Percentiles rank a stretch among this genome's conserved stretches.
These are phyloP conservation scores for Prunella fulvescens DNA, from an alignment of 2,113 vertebrate species.

Conservation along the genomic window DNA sequence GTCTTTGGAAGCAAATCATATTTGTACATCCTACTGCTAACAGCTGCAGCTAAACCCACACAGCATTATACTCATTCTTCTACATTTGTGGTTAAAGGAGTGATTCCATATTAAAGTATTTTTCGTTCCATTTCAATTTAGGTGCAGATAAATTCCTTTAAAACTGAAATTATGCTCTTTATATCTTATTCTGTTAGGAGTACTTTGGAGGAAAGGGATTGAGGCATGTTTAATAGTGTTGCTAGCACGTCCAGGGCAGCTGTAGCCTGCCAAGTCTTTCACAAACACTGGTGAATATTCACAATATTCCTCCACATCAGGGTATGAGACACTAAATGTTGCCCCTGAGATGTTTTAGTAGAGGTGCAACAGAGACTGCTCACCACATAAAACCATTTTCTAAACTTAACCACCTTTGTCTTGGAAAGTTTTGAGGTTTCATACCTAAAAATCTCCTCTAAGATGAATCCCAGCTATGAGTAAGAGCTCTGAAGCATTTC, in stretches of 20 bases:
- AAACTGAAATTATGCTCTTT: not conserved
- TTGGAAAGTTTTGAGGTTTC: not conserved
- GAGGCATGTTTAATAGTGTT: not conserved
- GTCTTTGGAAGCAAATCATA: not conserved
- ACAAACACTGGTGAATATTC: not conserved
- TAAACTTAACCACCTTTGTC: not conserved
- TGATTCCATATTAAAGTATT: not conserved
- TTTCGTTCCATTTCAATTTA: not conserved
- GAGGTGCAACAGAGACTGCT: not conserved
- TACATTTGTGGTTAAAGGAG: not conserved
- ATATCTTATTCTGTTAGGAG: not conserved
- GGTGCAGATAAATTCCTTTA: not conserved
- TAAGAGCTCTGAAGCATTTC: not conserved
- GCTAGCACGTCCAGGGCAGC: not conserved
- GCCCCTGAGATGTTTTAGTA: not conserved
- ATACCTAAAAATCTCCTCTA: not conserved
- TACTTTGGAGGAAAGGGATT: not conserved
- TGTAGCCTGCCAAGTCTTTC: not conserved
- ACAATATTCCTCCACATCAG: not conserved
- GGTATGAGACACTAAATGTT: not conserved
- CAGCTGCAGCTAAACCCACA: not conserved
- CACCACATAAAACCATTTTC: not conserved
- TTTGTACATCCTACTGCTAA: not conserved
- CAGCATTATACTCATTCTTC: not conserved
- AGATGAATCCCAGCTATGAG: slow-evolving; percentile 34